Percentiles rank a stretch among this genome's conserved stretches.
Conservation (phyloP, 2,113 vertebrate genomes). For the Psettodes erumei region DNA sequence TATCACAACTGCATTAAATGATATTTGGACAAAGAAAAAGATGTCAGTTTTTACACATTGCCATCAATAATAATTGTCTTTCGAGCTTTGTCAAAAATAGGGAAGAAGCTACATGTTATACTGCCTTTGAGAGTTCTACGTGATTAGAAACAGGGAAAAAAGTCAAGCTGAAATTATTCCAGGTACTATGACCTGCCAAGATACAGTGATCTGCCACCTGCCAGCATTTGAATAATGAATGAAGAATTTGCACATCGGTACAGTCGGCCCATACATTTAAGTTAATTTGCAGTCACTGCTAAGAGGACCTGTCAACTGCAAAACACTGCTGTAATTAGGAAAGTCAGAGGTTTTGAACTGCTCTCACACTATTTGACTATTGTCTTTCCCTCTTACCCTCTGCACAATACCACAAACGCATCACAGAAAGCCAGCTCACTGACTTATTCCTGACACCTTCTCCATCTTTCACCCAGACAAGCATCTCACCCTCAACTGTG, state of each 20-base stretch:
- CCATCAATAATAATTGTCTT: background rate
- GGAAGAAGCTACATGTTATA: background rate
- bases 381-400: background rate
- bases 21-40: background rate
- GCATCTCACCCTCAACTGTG: background rate
- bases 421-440: background rate
- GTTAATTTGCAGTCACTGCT: background rate
- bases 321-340: background rate
- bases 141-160: background rate
- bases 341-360: background rate
- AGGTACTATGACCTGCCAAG: background rate
- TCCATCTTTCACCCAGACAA: background rate
- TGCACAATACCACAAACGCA: background rate
- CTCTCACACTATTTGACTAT: background rate
- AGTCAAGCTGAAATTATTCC: background rate
- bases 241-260: background rate
- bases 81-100: background rate
- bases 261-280: background rate
- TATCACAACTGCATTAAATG: background rate
- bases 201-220: background rate
- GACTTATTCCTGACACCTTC: background rate
- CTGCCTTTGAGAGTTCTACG: background rate
- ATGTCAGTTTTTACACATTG: background rate
- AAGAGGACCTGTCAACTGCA: background rate
- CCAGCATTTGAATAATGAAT: background rate